phyloP scores from a whole-genome alignment of 2,888 invertebrate genomes.

The Phengaris alcon region DNA sequence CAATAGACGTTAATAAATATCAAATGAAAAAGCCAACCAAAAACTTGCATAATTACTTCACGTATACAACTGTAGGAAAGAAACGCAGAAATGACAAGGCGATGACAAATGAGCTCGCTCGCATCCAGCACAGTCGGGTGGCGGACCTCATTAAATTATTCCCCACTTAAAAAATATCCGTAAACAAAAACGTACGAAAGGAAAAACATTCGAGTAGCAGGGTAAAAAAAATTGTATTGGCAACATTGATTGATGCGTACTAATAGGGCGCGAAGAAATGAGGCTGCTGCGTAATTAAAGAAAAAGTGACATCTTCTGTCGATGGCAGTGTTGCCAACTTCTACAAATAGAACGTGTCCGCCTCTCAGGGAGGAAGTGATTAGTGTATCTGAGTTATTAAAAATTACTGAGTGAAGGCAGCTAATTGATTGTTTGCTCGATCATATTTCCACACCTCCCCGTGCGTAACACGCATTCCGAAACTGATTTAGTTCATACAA shows the following conservation, averaged over 20 bases:
- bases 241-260: conserved; percentile 80
- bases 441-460: conserved; percentile 52
- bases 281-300: conserved; percentile 75
- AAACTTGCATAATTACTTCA: conserved; percentile 76
- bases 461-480: conserved; percentile 28
- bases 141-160: conserved; percentile 79
- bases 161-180: conserved; percentile 78
- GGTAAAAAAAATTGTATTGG: conserved; percentile 78
- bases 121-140: conserved; percentile 75
- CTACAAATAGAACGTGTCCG: conserved; percentile 76
- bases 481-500: conserved; percentile 20
- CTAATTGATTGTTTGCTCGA: conserved; percentile 65
- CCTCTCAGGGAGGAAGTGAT: conserved; percentile 75
- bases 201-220: conserved; percentile 65
- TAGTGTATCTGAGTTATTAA: conserved; percentile 75
- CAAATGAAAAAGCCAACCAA: conserved; percentile 66
- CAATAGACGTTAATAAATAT: conserved; percentile 30
- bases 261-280: conserved; percentile 79
- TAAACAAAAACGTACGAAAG: conserved; percentile 74
- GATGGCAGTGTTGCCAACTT: conserved; percentile 61
- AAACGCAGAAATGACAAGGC: conserved; percentile 79
- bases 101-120: conserved; percentile 78
- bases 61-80: conserved; percentile 74
- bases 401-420: conserved; percentile 77
- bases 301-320: conserved; percentile 78